Evolutionary conservation across 2,888 invertebrate genomes (phyloP).

Genomic region (Elegia similella): DNA sequence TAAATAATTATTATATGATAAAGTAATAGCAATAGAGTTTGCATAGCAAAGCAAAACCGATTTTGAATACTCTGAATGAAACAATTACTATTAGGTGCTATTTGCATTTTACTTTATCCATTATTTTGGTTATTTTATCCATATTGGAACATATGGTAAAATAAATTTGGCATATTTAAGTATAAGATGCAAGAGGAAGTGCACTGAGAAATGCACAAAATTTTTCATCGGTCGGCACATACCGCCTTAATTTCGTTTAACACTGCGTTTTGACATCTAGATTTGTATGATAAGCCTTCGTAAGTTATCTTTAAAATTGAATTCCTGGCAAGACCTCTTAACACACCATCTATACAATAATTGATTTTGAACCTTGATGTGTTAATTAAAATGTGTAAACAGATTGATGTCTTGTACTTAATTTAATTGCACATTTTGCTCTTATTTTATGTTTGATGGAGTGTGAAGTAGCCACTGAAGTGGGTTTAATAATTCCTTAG

Average conservation of each 20-base stretch:
- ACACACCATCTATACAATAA: constrained; percentile 1
- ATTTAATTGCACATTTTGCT: neutral
- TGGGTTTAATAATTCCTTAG: neutral
- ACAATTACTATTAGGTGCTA: too few species aligned
- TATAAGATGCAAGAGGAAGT: neutral
- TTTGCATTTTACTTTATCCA: too few species aligned
- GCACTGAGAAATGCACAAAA: constrained; percentile 29
- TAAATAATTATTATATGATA: too few species aligned
- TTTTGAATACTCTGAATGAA: too few species aligned
- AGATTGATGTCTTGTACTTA: constrained; percentile 1
- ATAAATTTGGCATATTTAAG: neutral
- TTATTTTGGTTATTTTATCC: too few species aligned
- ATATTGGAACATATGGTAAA: neutral
- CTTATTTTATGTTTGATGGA: neutral
- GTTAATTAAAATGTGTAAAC: constrained; percentile 11
- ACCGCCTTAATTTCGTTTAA: constrained; percentile 36
- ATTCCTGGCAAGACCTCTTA: neutral
- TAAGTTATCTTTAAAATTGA: constrained; percentile 19
- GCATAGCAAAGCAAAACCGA: too few species aligned
- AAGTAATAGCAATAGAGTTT: too few species aligned
- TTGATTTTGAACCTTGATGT: constrained; percentile 8
- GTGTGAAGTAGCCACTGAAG: neutral
- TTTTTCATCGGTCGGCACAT: constrained; percentile 41
- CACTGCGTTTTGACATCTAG: constrained; percentile 43
- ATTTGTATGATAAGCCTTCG: constrained; percentile 47